phyloP scores from a whole-genome alignment of 2,888 invertebrate genomes.

The Drosophila paucipuncta region DNA sequence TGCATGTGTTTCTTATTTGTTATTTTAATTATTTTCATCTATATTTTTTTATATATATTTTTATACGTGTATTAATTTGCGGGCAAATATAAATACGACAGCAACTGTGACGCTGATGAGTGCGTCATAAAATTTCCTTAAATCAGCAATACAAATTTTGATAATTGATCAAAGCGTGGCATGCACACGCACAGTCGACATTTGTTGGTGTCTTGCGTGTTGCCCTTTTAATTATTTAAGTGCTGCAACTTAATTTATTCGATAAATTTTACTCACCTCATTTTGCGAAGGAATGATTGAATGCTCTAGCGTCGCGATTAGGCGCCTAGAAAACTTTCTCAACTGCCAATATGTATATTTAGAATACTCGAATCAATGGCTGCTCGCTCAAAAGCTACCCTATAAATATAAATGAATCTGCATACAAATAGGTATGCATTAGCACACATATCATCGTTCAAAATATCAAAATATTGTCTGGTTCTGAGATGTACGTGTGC shows the following conservation, averaged over 20 bases:
- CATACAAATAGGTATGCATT: background rate
- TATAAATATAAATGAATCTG: background rate
- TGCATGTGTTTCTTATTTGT: slow-evolving; percentile 2
- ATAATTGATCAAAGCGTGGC: slow-evolving; percentile 29
- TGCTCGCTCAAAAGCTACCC: background rate
- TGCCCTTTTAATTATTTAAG: slow-evolving; percentile 48
- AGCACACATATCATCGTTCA: background rate
- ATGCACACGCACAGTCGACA: slow-evolving; percentile 22
- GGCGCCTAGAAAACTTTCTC: slow-evolving; percentile 38
- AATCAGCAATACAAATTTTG: slow-evolving; percentile 10
- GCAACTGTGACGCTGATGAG: slow-evolving; percentile 32
- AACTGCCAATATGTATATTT: slow-evolving; percentile 1
- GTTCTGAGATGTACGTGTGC: background rate
- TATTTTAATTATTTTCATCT: slow-evolving; percentile 5
- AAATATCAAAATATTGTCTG: background rate
- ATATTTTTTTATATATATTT: background rate
- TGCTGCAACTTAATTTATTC: slow-evolving; percentile 43
- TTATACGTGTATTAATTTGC: slow-evolving; percentile 13
- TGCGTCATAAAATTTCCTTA: slow-evolving; percentile 54
- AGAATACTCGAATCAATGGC: background rate
- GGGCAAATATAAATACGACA: slow-evolving; percentile 18
- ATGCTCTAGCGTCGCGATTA: slow-evolving; percentile 14
- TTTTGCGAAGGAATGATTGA: slow-evolving; percentile 25
- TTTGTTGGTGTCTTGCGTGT: slow-evolving; percentile 35
- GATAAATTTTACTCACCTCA: slow-evolving; percentile 18